A percentile compares a stretch with the other conserved stretches of the same genome.
phyloP scores from a whole-genome alignment of 2,797 vertebrate genomes.

The Cirrhinus mrigala region DNA sequence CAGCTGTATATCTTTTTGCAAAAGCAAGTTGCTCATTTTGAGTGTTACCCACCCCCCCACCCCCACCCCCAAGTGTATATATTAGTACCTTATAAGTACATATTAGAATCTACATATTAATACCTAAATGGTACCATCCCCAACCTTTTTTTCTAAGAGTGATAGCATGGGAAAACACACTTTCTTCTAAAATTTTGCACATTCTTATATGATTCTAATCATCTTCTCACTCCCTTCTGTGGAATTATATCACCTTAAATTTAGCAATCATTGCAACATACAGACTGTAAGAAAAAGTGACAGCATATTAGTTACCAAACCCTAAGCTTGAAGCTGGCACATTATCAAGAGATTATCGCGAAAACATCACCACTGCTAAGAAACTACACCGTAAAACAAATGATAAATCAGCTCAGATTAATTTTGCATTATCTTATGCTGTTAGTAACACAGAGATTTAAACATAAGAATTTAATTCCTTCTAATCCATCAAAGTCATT shows the following conservation, averaged over 20 bases:
- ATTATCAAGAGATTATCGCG: background rate
- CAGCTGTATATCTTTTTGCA: background rate
- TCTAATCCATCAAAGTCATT: background rate
- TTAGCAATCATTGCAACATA: background rate
- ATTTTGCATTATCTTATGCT: background rate
- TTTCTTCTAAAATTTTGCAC: background rate
- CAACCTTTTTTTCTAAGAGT: too few relatives aligned
- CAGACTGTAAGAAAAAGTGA: background rate
- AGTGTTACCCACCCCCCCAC: too few relatives aligned
- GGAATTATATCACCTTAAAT: background rate
- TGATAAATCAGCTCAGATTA: background rate
- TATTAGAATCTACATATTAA: too few relatives aligned
- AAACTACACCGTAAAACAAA: background rate
- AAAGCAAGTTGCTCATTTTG: background rate
- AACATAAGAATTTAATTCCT: background rate
- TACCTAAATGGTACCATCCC: too few relatives aligned
- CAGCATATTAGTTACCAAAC: background rate
- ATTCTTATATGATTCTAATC: background rate
- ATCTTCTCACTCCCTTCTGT: background rate
- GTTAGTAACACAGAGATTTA: background rate
- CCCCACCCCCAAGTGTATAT: too few relatives aligned
- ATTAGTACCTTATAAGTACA: too few relatives aligned
- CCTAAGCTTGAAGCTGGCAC: background rate
- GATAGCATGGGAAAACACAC: too few relatives aligned
- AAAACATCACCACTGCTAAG: background rate